Evolutionary conservation across 1,140 invertebrate species (phyloP), one percentile per base, ranked within the genome.

Genomic region (Sarcophaga bullata): DNA sequence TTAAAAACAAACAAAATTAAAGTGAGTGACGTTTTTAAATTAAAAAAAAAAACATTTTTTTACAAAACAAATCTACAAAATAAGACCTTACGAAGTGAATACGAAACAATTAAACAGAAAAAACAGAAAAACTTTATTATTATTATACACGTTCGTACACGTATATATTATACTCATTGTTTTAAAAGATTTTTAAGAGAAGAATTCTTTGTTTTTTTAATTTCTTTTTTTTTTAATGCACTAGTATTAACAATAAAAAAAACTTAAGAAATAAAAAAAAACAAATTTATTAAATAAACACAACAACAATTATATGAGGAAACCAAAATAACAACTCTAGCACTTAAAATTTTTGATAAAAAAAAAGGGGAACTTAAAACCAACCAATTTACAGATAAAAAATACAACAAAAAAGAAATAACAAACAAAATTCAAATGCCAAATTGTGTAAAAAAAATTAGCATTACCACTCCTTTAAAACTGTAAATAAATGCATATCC

Each of bases 371-470:
- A 68, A 25, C 19, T 25, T 19, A 68, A 68, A 68, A 0, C 62
- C 62, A 68, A 68, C 62, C 62, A 68, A 68, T 68, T 68, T 68
- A 68, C 17, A 68, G n/a, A 68, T n/a, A 25, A 68, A 68, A 37
- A 37, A 2, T 37, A 37, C 4, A 37, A 37, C 4, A 37, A 37
- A 37, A 37, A 37, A 37, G 4, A 37, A 37, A 37, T 37, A 37
- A 68, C 62, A 68, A 68, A 7, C n/a, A 58, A 58, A 68, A 68
- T 19, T 6, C 17, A 68, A 68, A 68, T 68, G 62, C 62, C 62
- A 68, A 68, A 68, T 19, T 68, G 19, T 68, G 6, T 68, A 19
- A 68, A 52, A 68, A 68, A 19, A 68, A 19, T 68, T 68, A 19
- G 8, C 6, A 68, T 19, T 19, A 37, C 17, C n/a, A 68, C 62